Percentiles rank a stretch among this genome's conserved stretches.
These are phyloP conservation scores for Cryptus viduatorius DNA, from an alignment of 2,888 invertebrate genomes.

Conservation along the genomic window DNA sequence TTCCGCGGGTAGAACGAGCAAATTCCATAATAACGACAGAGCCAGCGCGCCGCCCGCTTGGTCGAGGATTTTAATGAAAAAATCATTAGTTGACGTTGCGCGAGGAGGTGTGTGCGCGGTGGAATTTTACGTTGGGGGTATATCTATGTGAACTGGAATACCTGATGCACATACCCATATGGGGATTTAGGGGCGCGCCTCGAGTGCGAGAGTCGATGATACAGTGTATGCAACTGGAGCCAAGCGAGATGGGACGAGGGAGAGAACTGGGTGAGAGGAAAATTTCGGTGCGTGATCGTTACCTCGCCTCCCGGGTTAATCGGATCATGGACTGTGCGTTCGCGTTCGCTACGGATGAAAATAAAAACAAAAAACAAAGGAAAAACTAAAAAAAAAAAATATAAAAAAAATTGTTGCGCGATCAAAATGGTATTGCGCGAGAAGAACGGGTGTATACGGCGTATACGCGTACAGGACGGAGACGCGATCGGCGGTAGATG, in stretches of 20 bases:
- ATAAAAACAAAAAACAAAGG: slow-evolving; percentile 40
- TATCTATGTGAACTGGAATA: slow-evolving; percentile 21
- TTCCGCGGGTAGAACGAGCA: background rate
- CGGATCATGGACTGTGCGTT: slow-evolving; percentile 58
- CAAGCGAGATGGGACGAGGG: slow-evolving; percentile 43
- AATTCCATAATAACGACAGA: slow-evolving; percentile 55
- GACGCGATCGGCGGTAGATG: background rate
- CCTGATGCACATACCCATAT: slow-evolving; percentile 36
- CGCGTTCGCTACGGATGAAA: slow-evolving; percentile 42
- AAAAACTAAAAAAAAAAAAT: background rate
- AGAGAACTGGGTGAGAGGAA: slow-evolving; percentile 37
- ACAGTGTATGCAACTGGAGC: background rate
- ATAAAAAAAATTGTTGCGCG: slow-evolving; percentile 19
- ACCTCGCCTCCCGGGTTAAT: slow-evolving; percentile 56
- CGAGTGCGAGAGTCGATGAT: slow-evolving; percentile 23
- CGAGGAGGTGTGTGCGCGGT: slow-evolving; percentile 48
- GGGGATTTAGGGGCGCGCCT: slow-evolving; percentile 47
- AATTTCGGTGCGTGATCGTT: slow-evolving; percentile 63
- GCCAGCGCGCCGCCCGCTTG: background rate
- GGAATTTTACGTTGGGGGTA: background rate
- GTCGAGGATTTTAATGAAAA: slow-evolving; percentile 65
- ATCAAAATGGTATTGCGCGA: slow-evolving; percentile 26
- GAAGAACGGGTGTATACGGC: background rate
- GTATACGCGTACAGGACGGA: background rate
- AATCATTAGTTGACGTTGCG: slow-evolving; percentile 61